Evolutionary conservation across 1,140 invertebrate species (phyloP), one percentile per base, ranked within the genome.

Genomic region (Tetragnatha versicolor): DNA sequence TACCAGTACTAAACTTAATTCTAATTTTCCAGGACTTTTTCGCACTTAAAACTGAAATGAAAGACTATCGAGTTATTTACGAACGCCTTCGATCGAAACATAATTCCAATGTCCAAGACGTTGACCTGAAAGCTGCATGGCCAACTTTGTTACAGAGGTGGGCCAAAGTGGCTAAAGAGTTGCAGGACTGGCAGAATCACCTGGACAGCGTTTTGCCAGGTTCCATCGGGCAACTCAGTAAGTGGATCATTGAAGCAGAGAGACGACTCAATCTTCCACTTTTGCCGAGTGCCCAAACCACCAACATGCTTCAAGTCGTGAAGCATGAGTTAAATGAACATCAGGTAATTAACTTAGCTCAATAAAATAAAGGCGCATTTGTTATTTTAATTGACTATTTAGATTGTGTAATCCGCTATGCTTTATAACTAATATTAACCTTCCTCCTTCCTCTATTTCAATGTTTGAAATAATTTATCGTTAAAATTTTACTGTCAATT

Each of bases 211-310:
- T 89, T 73, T 86, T 98, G 33, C 94, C 94, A 7, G 93, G 93
- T 37, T 91, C 93, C 82, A 91, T 98, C 58, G 91, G 92, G 49
- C 88, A 91, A 73, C 89, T 96, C 12, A 95, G 93, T n/a, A 92
- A 93, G 84, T 97, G 96, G 94, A 85, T 98, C 12, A 91, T 92
- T 58, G 90, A 90, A 81, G 95, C 94, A 6, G 95, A 98, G 85
- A 91, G 91, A 82, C 85, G 97, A 51, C 86, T 97, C 25, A 89
- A 90, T 81, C 88, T 87, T 7, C 92, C 93, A 81, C 91, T 93
- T 81, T 92, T 95, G 83, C 93, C 94, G 6, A 88, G 90, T 17
- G 49, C 27, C 3, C 72, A 73, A 42, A 89, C 88, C 31, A 91
- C 94, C 89, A 93, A 82, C 25, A 69, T 76, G 39, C 35, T 70